A percentile compares a stretch with the other conserved stretches of the same genome.
Conservation (phyloP, 2,113 vertebrate species). For the Bufo gargarizans region DNA sequence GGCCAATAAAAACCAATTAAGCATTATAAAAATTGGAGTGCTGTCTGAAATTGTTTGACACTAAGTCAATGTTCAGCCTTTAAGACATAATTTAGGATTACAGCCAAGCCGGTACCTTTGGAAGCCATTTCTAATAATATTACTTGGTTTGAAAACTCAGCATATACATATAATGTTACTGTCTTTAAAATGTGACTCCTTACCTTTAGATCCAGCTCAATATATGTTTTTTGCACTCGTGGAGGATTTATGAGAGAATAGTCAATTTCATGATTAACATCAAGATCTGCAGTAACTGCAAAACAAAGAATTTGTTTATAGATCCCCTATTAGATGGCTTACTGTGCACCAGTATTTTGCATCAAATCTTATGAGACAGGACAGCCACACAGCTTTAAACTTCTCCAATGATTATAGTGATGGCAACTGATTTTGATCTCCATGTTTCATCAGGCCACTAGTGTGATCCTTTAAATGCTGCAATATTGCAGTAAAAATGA, state of each 20-base stretch:
- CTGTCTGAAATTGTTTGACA: too few species aligned
- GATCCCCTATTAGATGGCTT: too few species aligned
- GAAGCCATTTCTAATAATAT: too few species aligned
- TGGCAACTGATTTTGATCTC: not conserved
- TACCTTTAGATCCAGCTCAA: slow-evolving; percentile 50
- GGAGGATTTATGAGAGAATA: slow-evolving; percentile 20
- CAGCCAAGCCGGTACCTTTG: too few species aligned
- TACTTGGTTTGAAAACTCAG: too few species aligned
- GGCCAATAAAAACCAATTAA: too few species aligned
- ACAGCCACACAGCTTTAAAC: too few species aligned
- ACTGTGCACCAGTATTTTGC: too few species aligned
- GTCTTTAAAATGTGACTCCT: not conserved
- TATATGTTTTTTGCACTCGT: slow-evolving; percentile 11
- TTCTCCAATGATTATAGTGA: not conserved
- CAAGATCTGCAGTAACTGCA: slow-evolving; percentile 28
- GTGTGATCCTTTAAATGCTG: not conserved
- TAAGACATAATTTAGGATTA: too few species aligned
- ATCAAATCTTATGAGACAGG: too few species aligned
- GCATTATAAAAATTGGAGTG: too few species aligned
- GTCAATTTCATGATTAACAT: not conserved
- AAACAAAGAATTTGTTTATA: not conserved
- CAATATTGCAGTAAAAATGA: not conserved
- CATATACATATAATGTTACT: not conserved
- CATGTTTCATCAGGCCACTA: not conserved
- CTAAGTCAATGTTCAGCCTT: too few species aligned